These are phyloP conservation scores for Laticauda laticaudata DNA, from an alignment of 2,113 vertebrate species.

Conservation along the genomic window DNA sequence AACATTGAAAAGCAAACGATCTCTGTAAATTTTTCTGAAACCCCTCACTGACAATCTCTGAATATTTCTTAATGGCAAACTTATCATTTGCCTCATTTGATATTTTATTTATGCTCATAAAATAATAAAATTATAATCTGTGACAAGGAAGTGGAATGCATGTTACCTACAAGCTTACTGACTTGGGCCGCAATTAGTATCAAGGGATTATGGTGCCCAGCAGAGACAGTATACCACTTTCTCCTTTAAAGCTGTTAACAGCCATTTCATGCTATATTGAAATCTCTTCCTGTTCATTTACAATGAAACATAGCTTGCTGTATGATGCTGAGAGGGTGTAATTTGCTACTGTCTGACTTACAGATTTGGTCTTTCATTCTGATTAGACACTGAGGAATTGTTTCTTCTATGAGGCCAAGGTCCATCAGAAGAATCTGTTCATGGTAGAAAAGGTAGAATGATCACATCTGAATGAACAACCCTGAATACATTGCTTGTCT, in stretches of 20 bases:
- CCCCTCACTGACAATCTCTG: background rate
- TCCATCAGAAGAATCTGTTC: background rate
- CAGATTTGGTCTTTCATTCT: background rate
- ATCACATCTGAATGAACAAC: background rate
- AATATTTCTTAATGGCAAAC: background rate
- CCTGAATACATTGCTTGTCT: background rate
- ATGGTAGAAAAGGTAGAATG: background rate
- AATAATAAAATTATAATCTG: background rate
- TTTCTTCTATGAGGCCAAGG: background rate
- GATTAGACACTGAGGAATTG: background rate
- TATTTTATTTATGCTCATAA: background rate
- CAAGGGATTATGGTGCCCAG: background rate
- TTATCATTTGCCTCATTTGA: background rate
- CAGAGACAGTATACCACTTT: background rate
- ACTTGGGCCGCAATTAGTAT: background rate
- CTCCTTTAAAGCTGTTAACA: too few relatives aligned
- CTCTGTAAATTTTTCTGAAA: background rate
- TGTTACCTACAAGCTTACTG: background rate
- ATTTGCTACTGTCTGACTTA: background rate
- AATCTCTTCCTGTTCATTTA: background rate
- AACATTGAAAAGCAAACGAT: background rate
- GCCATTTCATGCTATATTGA: background rate
- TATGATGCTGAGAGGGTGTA: background rate
- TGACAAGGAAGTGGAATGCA: background rate
- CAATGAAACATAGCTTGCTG: background rate